These are phyloP conservation scores for Tanytarsus gracilentus DNA, from an alignment of 2,888 invertebrate genomes.

Conservation along the genomic window DNA sequence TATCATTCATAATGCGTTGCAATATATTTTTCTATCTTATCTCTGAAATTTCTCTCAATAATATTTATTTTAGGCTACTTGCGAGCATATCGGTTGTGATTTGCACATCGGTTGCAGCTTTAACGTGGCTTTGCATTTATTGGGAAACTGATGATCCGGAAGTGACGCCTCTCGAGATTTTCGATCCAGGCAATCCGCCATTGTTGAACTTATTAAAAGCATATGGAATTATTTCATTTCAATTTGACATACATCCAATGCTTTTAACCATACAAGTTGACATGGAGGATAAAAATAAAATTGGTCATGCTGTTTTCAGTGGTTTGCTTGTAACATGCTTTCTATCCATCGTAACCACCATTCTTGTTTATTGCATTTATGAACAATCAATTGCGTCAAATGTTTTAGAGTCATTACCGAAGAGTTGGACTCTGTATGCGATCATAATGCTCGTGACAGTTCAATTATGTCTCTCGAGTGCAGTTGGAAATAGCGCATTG, in stretches of 20 bases:
- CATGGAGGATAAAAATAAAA: conserved; percentile 68
- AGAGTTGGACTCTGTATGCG: conserved; percentile 53
- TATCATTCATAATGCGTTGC: background rate
- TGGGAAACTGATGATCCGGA: conserved; percentile 45
- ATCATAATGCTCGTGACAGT: conserved; percentile 65
- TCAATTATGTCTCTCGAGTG: conserved; percentile 68
- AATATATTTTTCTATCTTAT: too few species aligned
- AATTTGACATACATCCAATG: conserved; percentile 75
- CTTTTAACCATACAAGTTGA: conserved; percentile 86
- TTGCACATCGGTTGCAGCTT: conserved; percentile 54
- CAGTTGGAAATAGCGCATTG: conserved; percentile 67
- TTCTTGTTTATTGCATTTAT: conserved; percentile 55
- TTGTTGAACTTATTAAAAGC: conserved; percentile 48
- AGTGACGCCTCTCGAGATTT: conserved; percentile 32
- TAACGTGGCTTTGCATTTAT: conserved; percentile 58
- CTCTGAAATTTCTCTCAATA: background rate
- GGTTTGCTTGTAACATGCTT: conserved; percentile 58
- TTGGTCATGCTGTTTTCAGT: conserved; percentile 60
- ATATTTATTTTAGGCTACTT: conserved; percentile 47
- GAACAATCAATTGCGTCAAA: conserved; percentile 55
- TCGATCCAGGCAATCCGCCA: conserved; percentile 21
- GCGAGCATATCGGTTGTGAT: conserved; percentile 56
- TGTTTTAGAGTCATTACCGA: conserved; percentile 57
- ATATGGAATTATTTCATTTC: conserved; percentile 60
- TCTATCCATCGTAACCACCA: conserved; percentile 56